A percentile compares a stretch with the other conserved stretches of the same genome.
Conservation (phyloP, 2,888 invertebrate species). For the Megastigmus dorsalis region DNA sequence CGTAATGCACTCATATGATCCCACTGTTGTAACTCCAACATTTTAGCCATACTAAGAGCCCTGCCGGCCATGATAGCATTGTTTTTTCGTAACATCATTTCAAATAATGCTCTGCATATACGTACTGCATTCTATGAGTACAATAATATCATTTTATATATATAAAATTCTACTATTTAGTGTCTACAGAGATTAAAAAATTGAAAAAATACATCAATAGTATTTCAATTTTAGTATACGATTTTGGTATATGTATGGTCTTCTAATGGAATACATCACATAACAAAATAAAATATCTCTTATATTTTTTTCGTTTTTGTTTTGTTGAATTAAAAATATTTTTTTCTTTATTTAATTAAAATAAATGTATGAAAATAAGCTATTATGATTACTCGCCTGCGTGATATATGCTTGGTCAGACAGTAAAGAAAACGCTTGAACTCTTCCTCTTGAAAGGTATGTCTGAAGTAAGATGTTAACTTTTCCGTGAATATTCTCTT, state of each 20-base stretch:
- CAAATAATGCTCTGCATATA: slow-evolving; percentile 94
- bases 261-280: not conserved
- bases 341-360: not conserved
- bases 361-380: slow-evolving; percentile 20
- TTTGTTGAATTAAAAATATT: too few species aligned
- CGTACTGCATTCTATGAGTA: slow-evolving; percentile 88
- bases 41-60: slow-evolving; percentile 91
- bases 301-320: too few species aligned
- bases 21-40: slow-evolving; percentile 96
- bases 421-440: slow-evolving; percentile 89
- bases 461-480: slow-evolving; percentile 96
- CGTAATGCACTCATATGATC: slow-evolving; percentile 88
- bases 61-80: slow-evolving; percentile 92
- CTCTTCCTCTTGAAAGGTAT: slow-evolving; percentile 86
- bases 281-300: too few species aligned
- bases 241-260: not conserved
- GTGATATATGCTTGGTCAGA: slow-evolving; percentile 93
- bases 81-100: slow-evolving; percentile 91
- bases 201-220: not conserved
- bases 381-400: slow-evolving; percentile 78
- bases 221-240: not conserved
- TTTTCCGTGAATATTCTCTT: slow-evolving; percentile 94
- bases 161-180: slow-evolving; percentile 67
- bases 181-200: slow-evolving; percentile 1
- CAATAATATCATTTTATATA: slow-evolving; percentile 52